A percentile compares a stretch with the other conserved stretches of the same genome.
These are phyloP conservation scores for Pygoscelis adeliae DNA, from an alignment of 2,113 vertebrate genomes.

Conservation along the genomic window DNA sequence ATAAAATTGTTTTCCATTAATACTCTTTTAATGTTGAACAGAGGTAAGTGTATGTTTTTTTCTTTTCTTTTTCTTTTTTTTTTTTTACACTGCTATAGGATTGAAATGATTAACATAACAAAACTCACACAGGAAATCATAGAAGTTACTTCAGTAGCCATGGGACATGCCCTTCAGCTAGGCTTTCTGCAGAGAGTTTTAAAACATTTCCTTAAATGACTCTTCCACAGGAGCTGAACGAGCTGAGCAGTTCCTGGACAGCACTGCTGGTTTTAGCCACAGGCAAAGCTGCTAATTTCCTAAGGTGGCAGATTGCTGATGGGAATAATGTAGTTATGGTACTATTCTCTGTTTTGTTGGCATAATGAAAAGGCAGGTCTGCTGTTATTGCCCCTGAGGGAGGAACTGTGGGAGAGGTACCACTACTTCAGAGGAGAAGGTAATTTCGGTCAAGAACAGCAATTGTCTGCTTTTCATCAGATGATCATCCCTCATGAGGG, in stretches of 20 bases:
- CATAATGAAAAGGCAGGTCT: background rate
- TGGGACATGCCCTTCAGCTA: accelerated
- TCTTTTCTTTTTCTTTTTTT: accelerated
- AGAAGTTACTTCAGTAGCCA: background rate
- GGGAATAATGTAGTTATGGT: background rate
- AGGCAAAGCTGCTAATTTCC: background rate
- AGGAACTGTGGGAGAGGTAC: background rate
- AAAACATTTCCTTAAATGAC: background rate
- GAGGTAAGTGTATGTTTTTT: background rate
- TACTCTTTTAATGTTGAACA: background rate
- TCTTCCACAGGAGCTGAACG: background rate
- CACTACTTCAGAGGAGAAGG: background rate
- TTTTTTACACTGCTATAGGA: background rate
- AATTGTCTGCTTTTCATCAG: background rate
- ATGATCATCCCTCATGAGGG: accelerated
- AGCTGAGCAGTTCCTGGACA: background rate
- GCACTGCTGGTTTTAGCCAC: background rate
- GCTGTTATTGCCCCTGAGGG: background rate
- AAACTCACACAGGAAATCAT: accelerated
- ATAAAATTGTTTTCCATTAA: background rate
- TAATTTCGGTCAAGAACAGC: background rate
- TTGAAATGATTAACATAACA: background rate
- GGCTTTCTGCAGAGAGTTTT: background rate
- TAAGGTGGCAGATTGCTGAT: background rate
- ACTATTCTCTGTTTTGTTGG: background rate